Conservation (phyloP, 2,888 invertebrate genomes). For the Spilarctia lutea region DNA sequence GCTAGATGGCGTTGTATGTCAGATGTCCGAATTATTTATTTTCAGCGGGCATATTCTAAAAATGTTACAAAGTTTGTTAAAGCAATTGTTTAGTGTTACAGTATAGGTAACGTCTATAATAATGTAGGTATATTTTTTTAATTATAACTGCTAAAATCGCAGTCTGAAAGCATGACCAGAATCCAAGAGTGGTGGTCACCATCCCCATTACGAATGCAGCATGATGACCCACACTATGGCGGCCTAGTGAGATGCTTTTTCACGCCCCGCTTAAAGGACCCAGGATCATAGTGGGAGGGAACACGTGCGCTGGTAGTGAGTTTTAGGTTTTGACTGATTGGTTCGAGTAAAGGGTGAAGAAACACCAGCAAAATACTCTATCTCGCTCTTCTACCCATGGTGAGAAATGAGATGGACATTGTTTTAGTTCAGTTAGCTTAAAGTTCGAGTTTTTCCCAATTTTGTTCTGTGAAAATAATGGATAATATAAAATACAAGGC, state of each 20-base stretch:
- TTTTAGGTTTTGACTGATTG: too few species aligned
- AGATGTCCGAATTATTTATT: neutral
- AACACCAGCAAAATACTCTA: neutral
- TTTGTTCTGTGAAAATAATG: neutral
- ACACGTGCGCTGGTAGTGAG: too few species aligned
- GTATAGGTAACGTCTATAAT: neutral
- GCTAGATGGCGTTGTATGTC: too few species aligned
- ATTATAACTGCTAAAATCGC: too few species aligned
- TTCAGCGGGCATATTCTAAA: neutral
- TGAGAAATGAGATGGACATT: too few species aligned
- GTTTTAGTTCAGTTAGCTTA: neutral
- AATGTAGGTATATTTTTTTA: neutral
- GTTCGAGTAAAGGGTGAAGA: neutral
- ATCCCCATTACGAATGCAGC: too few species aligned
- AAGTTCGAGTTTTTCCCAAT: neutral
- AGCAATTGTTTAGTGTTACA: neutral
- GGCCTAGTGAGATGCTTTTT: too few species aligned
- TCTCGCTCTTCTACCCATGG: neutral
- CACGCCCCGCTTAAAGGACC: too few species aligned
- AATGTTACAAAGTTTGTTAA: neutral
- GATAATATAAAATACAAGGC: neutral
- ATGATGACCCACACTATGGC: too few species aligned
- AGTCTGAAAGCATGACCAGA: neutral
- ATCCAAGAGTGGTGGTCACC: neutral
- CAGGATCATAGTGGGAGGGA: neutral